Evolutionary conservation across 2,888 invertebrate genomes (phyloP), one percentile per base, ranked within the genome.

Genomic region (Chaetogeoica ovagalla): DNA sequence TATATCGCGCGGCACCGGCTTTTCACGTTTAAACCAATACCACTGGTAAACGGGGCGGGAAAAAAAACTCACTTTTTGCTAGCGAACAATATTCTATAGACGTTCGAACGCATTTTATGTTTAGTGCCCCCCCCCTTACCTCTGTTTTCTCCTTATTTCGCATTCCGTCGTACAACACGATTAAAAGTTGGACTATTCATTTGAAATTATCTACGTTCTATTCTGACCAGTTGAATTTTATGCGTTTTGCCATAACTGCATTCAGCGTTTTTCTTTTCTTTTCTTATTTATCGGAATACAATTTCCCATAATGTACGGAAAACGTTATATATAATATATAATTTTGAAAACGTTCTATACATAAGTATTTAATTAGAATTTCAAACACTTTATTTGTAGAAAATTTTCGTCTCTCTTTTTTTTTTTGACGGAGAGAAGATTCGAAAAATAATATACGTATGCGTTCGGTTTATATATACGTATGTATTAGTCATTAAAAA

Each of bases 11-110:
- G 52, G 48, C 62, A 17, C 30, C 19, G n/a, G 48, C 62, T 62
- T 73, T 71, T 73, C 30, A 62, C 72, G n/a, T 30, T n/a, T 72
- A 73, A 73, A 62, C 72, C 72, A 73, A 62, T 73, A 73, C 48
- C 62, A 62, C 62, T 52, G 23, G 11, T 48, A 62, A 60, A 62
- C 62, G 72, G n/a, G n/a, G n/a, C n/a, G n/a, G n/a, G n/a, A n/a
- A n/a, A 62, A 62, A n/a, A 72, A 43, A 19, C 72, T 73, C 62
- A 30, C 71, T n/a, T 62, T 62, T 62, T 52, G 30, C 62, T 62
- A 62, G 30, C 62, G 62, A 62, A 73, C 62, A 73, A 62, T 73
- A 62, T 73, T 73, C 62, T 62, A 52, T 62, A 62, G 4, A 48
- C 48, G 62, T 48, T 62, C 62, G 30, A 60, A 62, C 72, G 62